phyloP scores from a whole-genome alignment of 2,797 vertebrate species.

The Arremon brunneinucha region DNA sequence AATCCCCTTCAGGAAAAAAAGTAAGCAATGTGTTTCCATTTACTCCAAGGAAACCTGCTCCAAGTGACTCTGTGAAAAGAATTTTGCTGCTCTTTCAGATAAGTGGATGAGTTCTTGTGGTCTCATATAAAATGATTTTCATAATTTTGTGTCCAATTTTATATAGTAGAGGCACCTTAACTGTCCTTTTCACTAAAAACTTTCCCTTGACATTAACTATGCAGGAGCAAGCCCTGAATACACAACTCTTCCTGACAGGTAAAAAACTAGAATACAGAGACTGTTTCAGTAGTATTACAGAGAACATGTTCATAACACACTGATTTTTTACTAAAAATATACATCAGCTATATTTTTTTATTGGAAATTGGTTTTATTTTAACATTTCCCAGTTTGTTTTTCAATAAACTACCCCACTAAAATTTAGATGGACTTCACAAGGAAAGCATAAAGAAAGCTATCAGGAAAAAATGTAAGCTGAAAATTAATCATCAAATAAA shows the following conservation, averaged over 20 bases:
- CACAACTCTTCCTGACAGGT: not conserved
- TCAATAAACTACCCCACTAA: not conserved
- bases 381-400: not conserved
- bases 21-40: not conserved
- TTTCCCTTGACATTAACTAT: not conserved
- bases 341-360: too few species aligned
- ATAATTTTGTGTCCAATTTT: not conserved
- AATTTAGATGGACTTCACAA: not conserved
- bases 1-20: not conserved
- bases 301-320: not conserved
- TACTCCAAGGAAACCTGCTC: not conserved
- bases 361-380: not conserved
- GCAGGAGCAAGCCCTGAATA: not conserved
- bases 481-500: not conserved
- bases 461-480: not conserved
- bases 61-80: not conserved
- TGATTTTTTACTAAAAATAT: too few species aligned
- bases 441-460: not conserved
- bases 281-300: not conserved
- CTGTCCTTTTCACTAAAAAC: not conserved
- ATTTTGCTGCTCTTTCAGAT: not conserved
- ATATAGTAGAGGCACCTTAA: not conserved
- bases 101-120: not conserved
- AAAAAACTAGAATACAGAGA: not conserved
- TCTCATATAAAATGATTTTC: not conserved